A percentile compares a stretch with the other conserved stretches of the same genome.
Evolutionary conservation across 2,113 vertebrate species (phyloP).

Genomic region (Acinonyx jubatus): DNA sequence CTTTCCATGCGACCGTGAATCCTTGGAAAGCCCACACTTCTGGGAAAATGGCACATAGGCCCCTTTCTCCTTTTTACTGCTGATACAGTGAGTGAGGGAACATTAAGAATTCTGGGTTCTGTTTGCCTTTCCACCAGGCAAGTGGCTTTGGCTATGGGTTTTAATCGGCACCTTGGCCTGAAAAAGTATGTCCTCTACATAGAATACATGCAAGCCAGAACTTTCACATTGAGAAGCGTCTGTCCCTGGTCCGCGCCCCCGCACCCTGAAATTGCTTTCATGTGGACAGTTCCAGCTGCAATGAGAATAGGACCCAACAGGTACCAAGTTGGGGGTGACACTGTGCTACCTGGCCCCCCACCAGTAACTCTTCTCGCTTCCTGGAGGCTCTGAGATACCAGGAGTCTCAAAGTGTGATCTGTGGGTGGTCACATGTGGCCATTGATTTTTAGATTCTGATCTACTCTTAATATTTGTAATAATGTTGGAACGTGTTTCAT

Average conservation of each 20-base stretch:
- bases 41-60: slow-evolving; percentile 31
- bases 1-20: background rate
- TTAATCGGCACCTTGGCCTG: background rate
- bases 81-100: background rate
- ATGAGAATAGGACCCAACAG: background rate
- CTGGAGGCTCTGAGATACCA: background rate
- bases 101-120: background rate
- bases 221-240: background rate
- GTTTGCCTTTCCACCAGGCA: background rate
- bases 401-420: background rate
- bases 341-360: fast-evolving
- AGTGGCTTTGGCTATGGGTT: background rate
- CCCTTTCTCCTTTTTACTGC: slow-evolving; percentile 23
- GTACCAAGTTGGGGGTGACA: background rate
- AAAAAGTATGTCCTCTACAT: background rate
- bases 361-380: background rate
- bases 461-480: background rate
- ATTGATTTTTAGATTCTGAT: background rate
- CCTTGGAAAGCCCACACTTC: slow-evolving; percentile 61
- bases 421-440: no score
- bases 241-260: background rate
- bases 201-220: background rate
- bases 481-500: background rate
- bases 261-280: background rate
- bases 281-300: background rate